Evolutionary conservation across 2,888 invertebrate species (phyloP).

Genomic region (Apotomis betuletana): DNA sequence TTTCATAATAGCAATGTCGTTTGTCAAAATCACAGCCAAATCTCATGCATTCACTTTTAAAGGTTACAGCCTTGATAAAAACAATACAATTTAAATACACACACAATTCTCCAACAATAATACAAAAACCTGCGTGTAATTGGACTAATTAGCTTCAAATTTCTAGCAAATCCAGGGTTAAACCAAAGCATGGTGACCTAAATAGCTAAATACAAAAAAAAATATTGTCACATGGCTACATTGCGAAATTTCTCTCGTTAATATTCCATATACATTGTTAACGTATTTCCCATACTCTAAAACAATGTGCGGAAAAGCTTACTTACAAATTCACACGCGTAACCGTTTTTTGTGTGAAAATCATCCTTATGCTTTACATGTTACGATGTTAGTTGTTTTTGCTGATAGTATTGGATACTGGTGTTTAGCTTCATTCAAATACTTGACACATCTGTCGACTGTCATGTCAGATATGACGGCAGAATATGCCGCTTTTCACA

Average conservation of each 20-base stretch:
- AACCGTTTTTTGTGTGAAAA: conserved; percentile 20
- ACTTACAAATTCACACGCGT: conserved; percentile 31
- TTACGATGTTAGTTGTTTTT: conserved; percentile 3
- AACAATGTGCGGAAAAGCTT: conserved; percentile 52
- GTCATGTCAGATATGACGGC: conserved; percentile 44
- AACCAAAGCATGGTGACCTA: conserved; percentile 49
- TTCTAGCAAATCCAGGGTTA: conserved; percentile 24
- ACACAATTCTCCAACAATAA: conserved; percentile 1
- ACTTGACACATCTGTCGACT: conserved; percentile 45
- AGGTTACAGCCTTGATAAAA: conserved; percentile 32
- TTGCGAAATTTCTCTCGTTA: conserved; percentile 58
- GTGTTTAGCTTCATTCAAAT: conserved; percentile 38
- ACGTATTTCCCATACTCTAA: conserved; percentile 56
- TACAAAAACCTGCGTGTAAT: neutral
- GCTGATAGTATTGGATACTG: neutral
- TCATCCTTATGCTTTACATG: conserved; percentile 9
- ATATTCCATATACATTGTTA: conserved; percentile 56
- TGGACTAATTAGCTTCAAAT: conserved; percentile 13
- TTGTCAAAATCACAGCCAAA: conserved; percentile 15
- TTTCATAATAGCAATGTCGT: conserved; percentile 17
- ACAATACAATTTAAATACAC: conserved; percentile 28
- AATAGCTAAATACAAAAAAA: conserved; percentile 51
- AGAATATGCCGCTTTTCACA: conserved; percentile 17
- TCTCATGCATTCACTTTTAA: conserved; percentile 31
- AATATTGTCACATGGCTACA: conserved; percentile 51